Evolutionary conservation across 2,888 invertebrate species (phyloP).

Genomic region (Idaea straminata): DNA sequence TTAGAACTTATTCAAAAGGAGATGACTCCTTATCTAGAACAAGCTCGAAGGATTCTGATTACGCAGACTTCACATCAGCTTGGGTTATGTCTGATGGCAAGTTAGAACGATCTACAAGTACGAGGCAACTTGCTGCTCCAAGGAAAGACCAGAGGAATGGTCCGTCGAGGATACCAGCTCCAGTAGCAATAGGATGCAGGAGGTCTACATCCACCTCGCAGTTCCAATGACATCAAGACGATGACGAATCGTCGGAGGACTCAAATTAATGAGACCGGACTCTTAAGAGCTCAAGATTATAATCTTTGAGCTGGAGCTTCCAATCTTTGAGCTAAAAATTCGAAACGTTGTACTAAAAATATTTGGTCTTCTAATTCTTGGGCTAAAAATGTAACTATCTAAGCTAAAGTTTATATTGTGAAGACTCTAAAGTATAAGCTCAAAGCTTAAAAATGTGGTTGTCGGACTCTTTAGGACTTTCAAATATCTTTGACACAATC

Average conservation of each 20-base stretch:
- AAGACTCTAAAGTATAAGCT: neutral
- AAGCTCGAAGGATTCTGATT: slow-evolving; percentile 80
- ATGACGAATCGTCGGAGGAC: neutral
- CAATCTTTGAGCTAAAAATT: slow-evolving; percentile 3
- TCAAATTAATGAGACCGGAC: neutral
- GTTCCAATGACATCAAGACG: slow-evolving; percentile 63
- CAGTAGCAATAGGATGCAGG: slow-evolving; percentile 67
- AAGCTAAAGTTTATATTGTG: neutral
- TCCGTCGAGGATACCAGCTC: slow-evolving; percentile 70
- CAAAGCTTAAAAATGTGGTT: neutral
- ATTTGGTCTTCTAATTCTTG: neutral
- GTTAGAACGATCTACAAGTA: slow-evolving; percentile 81
- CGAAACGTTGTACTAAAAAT: neutral
- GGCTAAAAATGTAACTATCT: neutral
- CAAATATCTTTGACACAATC: neutral
- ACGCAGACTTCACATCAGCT: slow-evolving; percentile 85
- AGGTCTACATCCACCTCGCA: slow-evolving; percentile 71
- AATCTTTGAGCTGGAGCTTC: neutral
- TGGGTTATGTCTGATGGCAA: slow-evolving; percentile 88
- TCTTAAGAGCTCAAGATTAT: neutral
- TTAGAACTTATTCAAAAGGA: slow-evolving; percentile 70
- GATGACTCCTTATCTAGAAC: slow-evolving; percentile 72
- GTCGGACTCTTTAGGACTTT: neutral
- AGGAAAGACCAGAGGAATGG: slow-evolving; percentile 70
- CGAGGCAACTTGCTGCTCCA: slow-evolving; percentile 70